Evolutionary conservation across 2,888 invertebrate genomes (phyloP).

Genomic region (Hyposoter dolosus): DNA sequence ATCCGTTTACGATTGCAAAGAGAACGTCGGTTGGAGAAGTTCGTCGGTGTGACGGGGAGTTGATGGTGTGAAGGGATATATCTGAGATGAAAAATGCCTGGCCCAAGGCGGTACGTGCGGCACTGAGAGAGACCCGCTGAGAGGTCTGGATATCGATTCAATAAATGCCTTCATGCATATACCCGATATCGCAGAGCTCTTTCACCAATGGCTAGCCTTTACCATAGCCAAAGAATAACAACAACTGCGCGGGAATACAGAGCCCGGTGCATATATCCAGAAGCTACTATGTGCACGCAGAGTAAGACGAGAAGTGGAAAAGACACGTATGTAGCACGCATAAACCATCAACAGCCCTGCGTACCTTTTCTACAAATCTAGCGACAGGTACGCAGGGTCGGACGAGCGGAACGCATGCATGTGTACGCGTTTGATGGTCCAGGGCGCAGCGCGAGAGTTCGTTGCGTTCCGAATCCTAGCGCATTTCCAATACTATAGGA

Average conservation of each 20-base stretch:
- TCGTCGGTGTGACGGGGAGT: slow-evolving; percentile 69
- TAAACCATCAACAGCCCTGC: background rate
- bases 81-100: slow-evolving; percentile 76
- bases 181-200: slow-evolving; percentile 35
- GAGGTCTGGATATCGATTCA: slow-evolving; percentile 79
- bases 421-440: too few species aligned
- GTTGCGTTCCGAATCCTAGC: background rate
- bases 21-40: slow-evolving; percentile 50
- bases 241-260: slow-evolving; percentile 32
- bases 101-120: slow-evolving; percentile 76
- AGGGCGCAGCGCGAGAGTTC: slow-evolving; percentile 43
- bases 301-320: slow-evolving; percentile 10
- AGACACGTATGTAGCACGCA: background rate
- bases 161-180: slow-evolving; percentile 74
- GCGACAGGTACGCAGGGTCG: slow-evolving; percentile 34
- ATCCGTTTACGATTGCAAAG: slow-evolving; percentile 31
- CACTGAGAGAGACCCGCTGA: slow-evolving; percentile 76
- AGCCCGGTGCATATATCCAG: slow-evolving; percentile 38
- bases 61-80: slow-evolving; percentile 72
- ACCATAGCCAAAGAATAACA: slow-evolving; percentile 38
- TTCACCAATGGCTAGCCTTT: slow-evolving; percentile 38
- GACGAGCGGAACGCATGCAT: background rate
- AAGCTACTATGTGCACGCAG: slow-evolving; percentile 55
- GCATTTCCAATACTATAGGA: too few species aligned
- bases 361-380: slow-evolving; percentile 45